phyloP scores from a whole-genome alignment of 2,113 vertebrate species.

The Pitta sordida region DNA sequence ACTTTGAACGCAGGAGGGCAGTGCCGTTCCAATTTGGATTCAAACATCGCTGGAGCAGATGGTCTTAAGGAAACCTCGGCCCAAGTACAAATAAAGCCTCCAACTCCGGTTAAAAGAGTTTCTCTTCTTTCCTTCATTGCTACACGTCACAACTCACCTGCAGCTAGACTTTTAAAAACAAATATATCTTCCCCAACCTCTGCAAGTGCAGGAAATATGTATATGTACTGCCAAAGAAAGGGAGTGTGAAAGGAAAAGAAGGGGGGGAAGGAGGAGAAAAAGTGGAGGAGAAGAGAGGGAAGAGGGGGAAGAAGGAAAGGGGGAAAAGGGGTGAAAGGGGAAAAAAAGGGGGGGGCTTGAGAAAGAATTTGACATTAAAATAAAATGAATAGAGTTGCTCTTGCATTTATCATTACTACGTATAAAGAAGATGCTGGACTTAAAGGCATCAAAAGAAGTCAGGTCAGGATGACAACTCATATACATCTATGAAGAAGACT shows the following conservation, averaged over 20 bases:
- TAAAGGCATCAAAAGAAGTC: not conserved
- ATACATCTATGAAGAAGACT: not conserved
- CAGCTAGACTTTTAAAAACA: not conserved
- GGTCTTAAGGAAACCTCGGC: not conserved
- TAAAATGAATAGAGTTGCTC: not conserved
- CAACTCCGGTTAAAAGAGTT: not conserved
- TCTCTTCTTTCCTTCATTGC: not conserved
- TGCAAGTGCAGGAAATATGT: not conserved
- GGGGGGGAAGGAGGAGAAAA: accelerated
- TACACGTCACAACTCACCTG: not conserved
- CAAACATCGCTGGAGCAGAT: not conserved
- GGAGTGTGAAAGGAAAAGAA: not conserved
- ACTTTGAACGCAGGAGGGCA: slow-evolving; percentile 65
- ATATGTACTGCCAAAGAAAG: not conserved
- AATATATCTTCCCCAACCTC: not conserved
- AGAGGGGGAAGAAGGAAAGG: too few relatives aligned
- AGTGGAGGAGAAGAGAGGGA: accelerated
- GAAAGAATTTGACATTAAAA: not conserved
- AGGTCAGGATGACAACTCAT: not conserved
- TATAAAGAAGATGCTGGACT: not conserved
- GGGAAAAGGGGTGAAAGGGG: accelerated
- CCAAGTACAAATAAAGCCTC: not conserved
- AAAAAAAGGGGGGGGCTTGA: not conserved
- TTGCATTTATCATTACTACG: not conserved
- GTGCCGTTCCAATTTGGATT: slow-evolving; percentile 21